Percentiles rank a stretch among this genome's conserved stretches.
Evolutionary conservation across 2,888 invertebrate species (phyloP).

Genomic region (Luperina nickerlii): DNA sequence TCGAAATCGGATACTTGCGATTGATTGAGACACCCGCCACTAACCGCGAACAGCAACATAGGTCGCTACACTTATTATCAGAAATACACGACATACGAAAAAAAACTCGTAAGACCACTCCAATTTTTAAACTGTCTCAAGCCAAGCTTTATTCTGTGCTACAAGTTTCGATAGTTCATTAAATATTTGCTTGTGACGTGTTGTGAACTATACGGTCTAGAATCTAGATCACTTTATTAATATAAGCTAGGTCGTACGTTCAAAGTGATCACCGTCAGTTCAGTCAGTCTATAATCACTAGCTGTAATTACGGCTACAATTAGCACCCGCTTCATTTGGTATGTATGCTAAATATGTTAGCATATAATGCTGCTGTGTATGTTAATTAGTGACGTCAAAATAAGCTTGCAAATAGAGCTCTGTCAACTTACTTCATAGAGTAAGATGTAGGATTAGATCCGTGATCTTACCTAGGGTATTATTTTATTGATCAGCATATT

Average conservation of each 20-base stretch:
- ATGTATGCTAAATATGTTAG: conserved; percentile 66
- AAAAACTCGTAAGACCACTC: conserved; percentile 61
- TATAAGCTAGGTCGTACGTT: conserved; percentile 33
- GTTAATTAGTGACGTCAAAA: conserved; percentile 60
- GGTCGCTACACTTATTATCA: conserved; percentile 44
- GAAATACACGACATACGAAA: conserved; percentile 28
- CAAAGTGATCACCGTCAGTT: conserved; percentile 31
- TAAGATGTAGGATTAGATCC: not conserved
- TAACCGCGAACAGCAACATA: conserved; percentile 25
- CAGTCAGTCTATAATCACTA: conserved; percentile 58
- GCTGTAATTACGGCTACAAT: conserved; percentile 65
- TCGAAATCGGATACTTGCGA: not conserved
- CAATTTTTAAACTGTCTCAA: conserved; percentile 59
- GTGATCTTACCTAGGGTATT: not conserved
- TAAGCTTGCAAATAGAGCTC: conserved; percentile 50
- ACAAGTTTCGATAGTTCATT: conserved; percentile 51
- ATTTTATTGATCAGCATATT: not conserved
- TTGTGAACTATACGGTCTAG: conserved; percentile 24
- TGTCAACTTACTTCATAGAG: conserved; percentile 18
- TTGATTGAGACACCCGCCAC: not conserved
- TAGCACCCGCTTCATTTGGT: conserved; percentile 69
- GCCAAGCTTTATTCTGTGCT: conserved; percentile 36
- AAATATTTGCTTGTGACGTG: conserved; percentile 38
- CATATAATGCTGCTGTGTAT: conserved; percentile 45
- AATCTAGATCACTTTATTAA: conserved; percentile 35